Conservation (phyloP, 2,113 vertebrate genomes). For the Tachysurus fulvidraco region DNA sequence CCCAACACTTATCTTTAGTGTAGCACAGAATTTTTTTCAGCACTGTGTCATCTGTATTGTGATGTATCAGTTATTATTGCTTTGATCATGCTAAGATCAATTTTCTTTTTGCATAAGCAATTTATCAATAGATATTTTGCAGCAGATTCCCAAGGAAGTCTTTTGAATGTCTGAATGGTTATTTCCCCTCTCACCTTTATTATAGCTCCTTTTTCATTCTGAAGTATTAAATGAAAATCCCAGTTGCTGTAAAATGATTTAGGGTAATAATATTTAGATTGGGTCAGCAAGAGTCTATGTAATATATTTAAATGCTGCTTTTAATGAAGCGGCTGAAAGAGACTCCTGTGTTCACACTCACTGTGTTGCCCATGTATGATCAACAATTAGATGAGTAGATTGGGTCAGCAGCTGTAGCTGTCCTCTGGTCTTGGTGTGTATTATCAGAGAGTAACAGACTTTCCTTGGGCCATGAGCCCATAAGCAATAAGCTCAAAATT, state of each 20-base stretch:
- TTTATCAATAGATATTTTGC: not conserved
- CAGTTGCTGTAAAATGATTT: conserved; percentile 57
- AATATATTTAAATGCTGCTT: conserved; percentile 55
- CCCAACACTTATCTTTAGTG: not conserved
- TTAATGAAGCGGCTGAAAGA: conserved; percentile 51
- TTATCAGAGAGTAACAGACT: conserved; percentile 53
- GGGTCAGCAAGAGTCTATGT: conserved; percentile 54
- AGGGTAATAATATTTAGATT: conserved; percentile 59
- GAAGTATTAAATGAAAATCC: conserved; percentile 54
- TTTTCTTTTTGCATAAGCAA: too few species aligned
- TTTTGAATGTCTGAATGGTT: not conserved
- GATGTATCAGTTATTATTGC: not conserved
- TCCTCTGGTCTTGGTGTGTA: not conserved
- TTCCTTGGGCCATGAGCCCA: conserved; percentile 21
- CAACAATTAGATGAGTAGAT: conserved; percentile 11
- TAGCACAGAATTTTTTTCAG: not conserved
- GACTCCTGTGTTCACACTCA: conserved; percentile 15
- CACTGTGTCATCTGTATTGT: not conserved
- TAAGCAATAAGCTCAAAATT: conserved; percentile 48
- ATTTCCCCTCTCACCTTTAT: not conserved
- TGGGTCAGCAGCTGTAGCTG: conserved; percentile 31
- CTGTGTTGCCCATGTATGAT: conserved; percentile 29
- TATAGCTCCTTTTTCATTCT: conserved; percentile 38
- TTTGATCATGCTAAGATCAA: not conserved
- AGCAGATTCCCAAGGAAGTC: not conserved